phyloP scores from a whole-genome alignment of 2,797 vertebrate genomes.

The Mico argentatus region DNA sequence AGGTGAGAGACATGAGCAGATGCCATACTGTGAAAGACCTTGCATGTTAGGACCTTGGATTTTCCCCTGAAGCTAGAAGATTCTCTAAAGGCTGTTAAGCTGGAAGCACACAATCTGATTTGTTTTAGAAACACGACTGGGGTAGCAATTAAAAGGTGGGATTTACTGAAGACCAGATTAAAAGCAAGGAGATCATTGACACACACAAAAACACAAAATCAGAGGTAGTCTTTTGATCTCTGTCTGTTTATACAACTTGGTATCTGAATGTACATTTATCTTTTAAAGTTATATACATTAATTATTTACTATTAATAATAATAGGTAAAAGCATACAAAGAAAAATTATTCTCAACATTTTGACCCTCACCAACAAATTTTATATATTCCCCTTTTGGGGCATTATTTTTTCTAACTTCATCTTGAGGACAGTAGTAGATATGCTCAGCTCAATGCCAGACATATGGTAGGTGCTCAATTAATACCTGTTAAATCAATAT shows the following conservation, averaged over 20 bases:
- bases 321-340: not conserved
- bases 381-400: not conserved
- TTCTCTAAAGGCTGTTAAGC: not conserved
- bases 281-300: not conserved
- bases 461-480: not conserved
- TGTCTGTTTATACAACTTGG: not conserved
- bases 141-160: not conserved
- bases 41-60: not conserved
- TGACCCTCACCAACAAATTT: not conserved
- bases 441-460: not conserved
- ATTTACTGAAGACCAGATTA: constrained; percentile 24
- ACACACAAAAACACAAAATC: not conserved
- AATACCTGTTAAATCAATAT: constrained; percentile 16
- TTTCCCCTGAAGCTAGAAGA: not conserved
- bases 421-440: not conserved
- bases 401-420: constrained; percentile 7
- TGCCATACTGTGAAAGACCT: not conserved
- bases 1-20: not conserved
- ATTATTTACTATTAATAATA: not conserved
- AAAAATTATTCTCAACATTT: not conserved
- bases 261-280: constrained; percentile 1
- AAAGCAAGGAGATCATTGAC: not conserved
- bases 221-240: not conserved
- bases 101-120: not conserved
- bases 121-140: not conserved